Percentiles rank a stretch among this genome's conserved stretches.
phyloP scores from a whole-genome alignment of 2,113 vertebrate genomes.

The Condylura cristata region DNA sequence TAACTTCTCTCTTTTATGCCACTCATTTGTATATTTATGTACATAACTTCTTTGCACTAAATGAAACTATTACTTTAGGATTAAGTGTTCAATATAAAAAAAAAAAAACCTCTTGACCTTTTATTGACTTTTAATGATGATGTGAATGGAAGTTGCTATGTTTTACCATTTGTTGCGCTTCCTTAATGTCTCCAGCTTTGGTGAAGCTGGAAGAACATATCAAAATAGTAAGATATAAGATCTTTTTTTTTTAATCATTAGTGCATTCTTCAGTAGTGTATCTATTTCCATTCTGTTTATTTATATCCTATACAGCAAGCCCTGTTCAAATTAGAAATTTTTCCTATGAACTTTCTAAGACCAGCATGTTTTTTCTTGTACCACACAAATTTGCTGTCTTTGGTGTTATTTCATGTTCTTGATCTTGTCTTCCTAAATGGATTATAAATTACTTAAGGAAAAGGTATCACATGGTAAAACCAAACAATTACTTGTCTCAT shows the following conservation, averaged over 20 bases:
- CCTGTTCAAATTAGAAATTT: slow-evolving; percentile 29
- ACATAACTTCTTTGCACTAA: not conserved
- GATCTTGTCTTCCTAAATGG: slow-evolving; percentile 17
- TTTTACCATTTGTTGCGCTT: not conserved
- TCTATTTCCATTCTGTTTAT: not conserved
- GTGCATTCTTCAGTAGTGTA: not conserved
- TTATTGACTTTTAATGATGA: not conserved
- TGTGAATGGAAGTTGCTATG: not conserved
- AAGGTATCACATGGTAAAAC: not conserved
- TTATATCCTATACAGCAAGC: slow-evolving; percentile 16
- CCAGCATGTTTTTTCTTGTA: not conserved
- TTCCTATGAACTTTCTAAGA: slow-evolving; percentile 23
- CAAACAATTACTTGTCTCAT: not conserved
- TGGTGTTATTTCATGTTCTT: not conserved
- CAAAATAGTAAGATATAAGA: not conserved
- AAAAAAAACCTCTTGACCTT: not conserved
- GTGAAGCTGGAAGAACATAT: not conserved
- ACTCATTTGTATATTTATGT: not conserved
- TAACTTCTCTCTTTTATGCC: slow-evolving; percentile 19
- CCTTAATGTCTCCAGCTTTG: not conserved
- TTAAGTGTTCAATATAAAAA: not conserved
- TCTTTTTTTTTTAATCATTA: not conserved
- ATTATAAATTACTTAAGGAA: slow-evolving; percentile 32
- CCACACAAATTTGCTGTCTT: not conserved
- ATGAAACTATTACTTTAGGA: slow-evolving; percentile 24